phyloP scores from a whole-genome alignment of 2,888 invertebrate genomes.

The Leptopilina drosophilae region DNA sequence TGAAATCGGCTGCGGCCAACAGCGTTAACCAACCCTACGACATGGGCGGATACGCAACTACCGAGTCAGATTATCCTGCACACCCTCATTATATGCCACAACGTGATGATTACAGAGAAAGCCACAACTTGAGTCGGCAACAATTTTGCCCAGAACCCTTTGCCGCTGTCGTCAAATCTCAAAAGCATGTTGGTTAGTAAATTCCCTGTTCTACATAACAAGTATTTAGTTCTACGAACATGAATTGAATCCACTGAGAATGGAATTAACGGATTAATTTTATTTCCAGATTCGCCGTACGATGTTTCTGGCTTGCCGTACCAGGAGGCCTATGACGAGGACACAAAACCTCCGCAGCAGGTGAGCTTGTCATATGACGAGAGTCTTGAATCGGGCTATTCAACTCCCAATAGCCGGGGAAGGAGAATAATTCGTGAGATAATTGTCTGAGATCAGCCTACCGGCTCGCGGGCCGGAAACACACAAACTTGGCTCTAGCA shows the following conservation, averaged over 20 bases:
- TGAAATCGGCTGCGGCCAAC: slow-evolving; percentile 91
- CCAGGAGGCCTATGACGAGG: slow-evolving; percentile 86
- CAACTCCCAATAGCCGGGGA: slow-evolving; percentile 94
- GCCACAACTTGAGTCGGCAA: slow-evolving; percentile 90
- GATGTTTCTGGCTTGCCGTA: slow-evolving; percentile 95
- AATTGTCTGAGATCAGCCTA: slow-evolving; percentile 85
- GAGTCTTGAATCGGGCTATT: slow-evolving; percentile 95
- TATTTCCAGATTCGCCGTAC: slow-evolving; percentile 90
- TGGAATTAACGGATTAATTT: slow-evolving; percentile 47
- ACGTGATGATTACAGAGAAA: slow-evolving; percentile 86
- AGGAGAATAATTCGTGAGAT: slow-evolving; percentile 96
- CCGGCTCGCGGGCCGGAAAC: slow-evolving; percentile 75
- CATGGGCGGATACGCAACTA: slow-evolving; percentile 90
- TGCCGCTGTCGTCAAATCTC: slow-evolving; percentile 92
- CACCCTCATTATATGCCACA: slow-evolving; percentile 87
- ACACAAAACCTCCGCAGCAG: slow-evolving; percentile 91
- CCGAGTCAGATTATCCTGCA: slow-evolving; percentile 88
- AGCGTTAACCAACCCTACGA: slow-evolving; percentile 85
- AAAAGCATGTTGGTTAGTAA: slow-evolving; percentile 91
- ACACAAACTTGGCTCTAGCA: slow-evolving; percentile 76
- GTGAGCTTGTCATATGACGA: slow-evolving; percentile 95
- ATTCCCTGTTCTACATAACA: neutral
- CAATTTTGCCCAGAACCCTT: slow-evolving; percentile 93
- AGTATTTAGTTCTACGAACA: no score
- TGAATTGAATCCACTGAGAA: neutral